Base-by-base conservation (phyloP, 2,797 vertebrate species). In the Loris lydekkerianus region DNA sequence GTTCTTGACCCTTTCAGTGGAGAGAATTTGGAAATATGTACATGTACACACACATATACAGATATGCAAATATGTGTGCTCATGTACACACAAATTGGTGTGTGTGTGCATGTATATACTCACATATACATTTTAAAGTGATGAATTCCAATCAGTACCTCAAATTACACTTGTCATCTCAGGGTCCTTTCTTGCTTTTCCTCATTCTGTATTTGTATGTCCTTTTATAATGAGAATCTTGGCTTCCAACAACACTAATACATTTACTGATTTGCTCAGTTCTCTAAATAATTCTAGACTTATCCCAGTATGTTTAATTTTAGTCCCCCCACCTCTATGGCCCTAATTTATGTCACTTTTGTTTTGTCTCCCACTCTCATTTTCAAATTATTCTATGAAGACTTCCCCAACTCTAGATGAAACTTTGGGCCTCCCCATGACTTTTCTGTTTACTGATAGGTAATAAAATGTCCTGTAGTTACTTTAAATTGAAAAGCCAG, bases 251-350 rank as follows among this genome's bases (percentile, higher is more conserved):
- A 63, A 34, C 58, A 78, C 49, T 37, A 14, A 29, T 29, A 29
- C 46, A 17, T 31, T 43, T 34, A 29, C 21, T 75, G 34, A 75
- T 46, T 80, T 77, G n/a, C n/a, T 83, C 14, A n/a, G 0, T 81
- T 70, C 40, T 69, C 75, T 78, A 40, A 93, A 46, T 58, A 67
- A 46, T 80, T 93, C 40, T 46, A 78, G n/a, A 89, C 70, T 89
- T 60, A 80, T 40, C 29, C 23, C 15, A 72, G n/a, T 60, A 58
- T 21, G 3, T 86, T 83, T 85, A 40, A 40, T 20, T 72, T 82
- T 5, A 4, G 6, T 87, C 93, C 61, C 29, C 29, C 75, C 34
- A 53, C 0, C 49, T 81, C 34, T 89, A 17, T 89, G 69, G 40
- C 87, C 76, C 76, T 46, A 76, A 70, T 46, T 60, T 81, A 69